Percentiles rank a stretch among this genome's conserved stretches.
Conservation (phyloP, 2,113 vertebrate species). For the Dromiciops gliroides region DNA sequence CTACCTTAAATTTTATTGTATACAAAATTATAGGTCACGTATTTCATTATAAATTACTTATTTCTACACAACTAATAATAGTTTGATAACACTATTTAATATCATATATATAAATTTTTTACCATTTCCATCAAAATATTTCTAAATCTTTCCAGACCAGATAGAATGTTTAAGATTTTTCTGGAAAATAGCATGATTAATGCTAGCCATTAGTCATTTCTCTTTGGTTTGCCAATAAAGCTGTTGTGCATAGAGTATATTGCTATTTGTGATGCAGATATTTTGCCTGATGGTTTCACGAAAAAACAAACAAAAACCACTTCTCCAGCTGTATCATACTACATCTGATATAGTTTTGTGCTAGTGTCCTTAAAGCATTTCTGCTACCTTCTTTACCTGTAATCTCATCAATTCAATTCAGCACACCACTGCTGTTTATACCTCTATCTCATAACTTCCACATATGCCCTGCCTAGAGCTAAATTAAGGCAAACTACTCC, state of each 20-base stretch:
- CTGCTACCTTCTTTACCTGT: background rate
- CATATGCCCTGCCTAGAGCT: background rate
- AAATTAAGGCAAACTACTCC: background rate
- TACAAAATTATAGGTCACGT: background rate
- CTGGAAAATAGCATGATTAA: background rate
- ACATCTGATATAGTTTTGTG: background rate
- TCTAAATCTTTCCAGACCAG: background rate
- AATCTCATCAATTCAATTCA: background rate
- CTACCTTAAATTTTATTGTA: background rate
- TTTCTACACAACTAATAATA: constrained; percentile 39
- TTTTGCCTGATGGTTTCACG: background rate
- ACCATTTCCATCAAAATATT: background rate
- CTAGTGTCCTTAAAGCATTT: background rate
- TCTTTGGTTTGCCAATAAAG: background rate
- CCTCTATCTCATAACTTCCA: background rate
- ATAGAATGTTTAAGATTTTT: constrained; percentile 48
- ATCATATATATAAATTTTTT: background rate
- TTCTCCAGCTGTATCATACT: background rate
- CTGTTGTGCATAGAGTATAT: background rate
- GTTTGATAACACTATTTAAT: background rate
- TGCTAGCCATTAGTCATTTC: background rate
- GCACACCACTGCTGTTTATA: background rate
- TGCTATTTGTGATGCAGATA: background rate
- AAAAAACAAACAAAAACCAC: too few species aligned
- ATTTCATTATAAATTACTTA: constrained; percentile 32